Evolutionary conservation across 2,888 invertebrate genomes (phyloP).

Genomic region (Athalia circularis): DNA sequence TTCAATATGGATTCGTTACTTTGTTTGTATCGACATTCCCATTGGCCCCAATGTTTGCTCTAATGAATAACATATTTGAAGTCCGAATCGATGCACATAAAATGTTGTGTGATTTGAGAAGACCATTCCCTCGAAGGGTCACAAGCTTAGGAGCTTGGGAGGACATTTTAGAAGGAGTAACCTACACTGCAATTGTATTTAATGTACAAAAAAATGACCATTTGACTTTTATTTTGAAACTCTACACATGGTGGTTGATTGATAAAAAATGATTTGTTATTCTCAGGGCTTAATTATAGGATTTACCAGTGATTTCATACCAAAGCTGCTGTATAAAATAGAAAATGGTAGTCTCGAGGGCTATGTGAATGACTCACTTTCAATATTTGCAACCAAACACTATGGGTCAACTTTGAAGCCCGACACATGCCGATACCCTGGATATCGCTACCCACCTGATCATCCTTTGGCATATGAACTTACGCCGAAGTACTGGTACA

Average conservation of each 20-base stretch:
- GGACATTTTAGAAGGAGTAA: constrained; percentile 36
- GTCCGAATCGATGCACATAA: constrained; percentile 66
- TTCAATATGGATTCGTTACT: constrained; percentile 81
- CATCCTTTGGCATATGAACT: constrained; percentile 35
- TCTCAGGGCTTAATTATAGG: constrained; percentile 37
- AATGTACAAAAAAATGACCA: constrained; percentile 13
- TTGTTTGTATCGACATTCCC: constrained; percentile 82
- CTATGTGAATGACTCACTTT: constrained; percentile 35
- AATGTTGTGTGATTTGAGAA: constrained; percentile 28
- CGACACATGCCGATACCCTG: constrained; percentile 31
- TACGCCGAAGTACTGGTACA: constrained; percentile 37
- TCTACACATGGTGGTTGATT: background rate
- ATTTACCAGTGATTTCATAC: constrained; percentile 36
- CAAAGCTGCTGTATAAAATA: constrained; percentile 27
- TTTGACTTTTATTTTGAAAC: background rate
- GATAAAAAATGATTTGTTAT: background rate
- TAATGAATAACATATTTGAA: constrained; percentile 80
- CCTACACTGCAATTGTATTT: constrained; percentile 26
- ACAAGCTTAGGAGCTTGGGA: constrained; percentile 34
- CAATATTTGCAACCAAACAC: constrained; percentile 37
- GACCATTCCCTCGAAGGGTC: constrained; percentile 37
- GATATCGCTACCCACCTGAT: constrained; percentile 37
- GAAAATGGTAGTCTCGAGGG: constrained; percentile 32
- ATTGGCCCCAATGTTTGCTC: constrained; percentile 80
- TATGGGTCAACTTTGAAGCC: constrained; percentile 24